These are phyloP conservation scores for Pogonomyrmex californicus DNA, from an alignment of 1,140 invertebrate genomes.

Conservation along the genomic window DNA sequence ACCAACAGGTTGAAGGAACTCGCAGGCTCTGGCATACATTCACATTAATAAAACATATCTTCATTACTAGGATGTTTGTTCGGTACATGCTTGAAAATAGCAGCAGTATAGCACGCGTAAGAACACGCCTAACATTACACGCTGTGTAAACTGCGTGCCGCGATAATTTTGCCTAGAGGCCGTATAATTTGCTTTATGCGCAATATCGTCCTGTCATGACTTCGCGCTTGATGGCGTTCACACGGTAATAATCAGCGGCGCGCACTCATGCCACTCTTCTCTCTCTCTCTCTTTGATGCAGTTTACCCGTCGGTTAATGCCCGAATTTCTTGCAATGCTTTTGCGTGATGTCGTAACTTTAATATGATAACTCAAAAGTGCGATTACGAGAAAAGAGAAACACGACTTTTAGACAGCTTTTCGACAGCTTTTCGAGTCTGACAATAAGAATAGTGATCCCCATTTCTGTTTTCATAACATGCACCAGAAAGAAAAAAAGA, in stretches of 20 bases:
- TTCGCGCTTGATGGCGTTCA: slow-evolving; percentile 59
- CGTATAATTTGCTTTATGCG: slow-evolving; percentile 72
- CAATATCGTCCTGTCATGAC: slow-evolving; percentile 72
- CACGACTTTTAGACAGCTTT: neutral
- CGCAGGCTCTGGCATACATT: too few relatives aligned
- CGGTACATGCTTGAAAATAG: slow-evolving; percentile 39
- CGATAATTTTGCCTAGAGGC: slow-evolving; percentile 70
- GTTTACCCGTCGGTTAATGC: slow-evolving; percentile 21
- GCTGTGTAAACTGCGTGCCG: slow-evolving; percentile 67
- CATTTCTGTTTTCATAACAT: slow-evolving; percentile 10
- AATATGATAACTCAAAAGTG: slow-evolving; percentile 14
- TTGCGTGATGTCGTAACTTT: slow-evolving; percentile 13
- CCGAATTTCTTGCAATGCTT: slow-evolving; percentile 26
- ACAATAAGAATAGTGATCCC: neutral
- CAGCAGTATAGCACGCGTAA: slow-evolving; percentile 37
- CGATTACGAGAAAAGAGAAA: neutral
- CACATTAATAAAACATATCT: slow-evolving; percentile 35
- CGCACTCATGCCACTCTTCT: neutral
- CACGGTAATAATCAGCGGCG: slow-evolving; percentile 5
- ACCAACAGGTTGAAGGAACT: neutral
- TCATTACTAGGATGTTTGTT: slow-evolving; percentile 37
- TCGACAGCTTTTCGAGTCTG: too few relatives aligned
- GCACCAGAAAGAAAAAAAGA: neutral
- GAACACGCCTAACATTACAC: slow-evolving; percentile 41
- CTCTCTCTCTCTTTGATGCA: neutral